These are phyloP conservation scores for Echinops telfairi DNA, from an alignment of 2,113 vertebrate genomes.

Conservation along the genomic window DNA sequence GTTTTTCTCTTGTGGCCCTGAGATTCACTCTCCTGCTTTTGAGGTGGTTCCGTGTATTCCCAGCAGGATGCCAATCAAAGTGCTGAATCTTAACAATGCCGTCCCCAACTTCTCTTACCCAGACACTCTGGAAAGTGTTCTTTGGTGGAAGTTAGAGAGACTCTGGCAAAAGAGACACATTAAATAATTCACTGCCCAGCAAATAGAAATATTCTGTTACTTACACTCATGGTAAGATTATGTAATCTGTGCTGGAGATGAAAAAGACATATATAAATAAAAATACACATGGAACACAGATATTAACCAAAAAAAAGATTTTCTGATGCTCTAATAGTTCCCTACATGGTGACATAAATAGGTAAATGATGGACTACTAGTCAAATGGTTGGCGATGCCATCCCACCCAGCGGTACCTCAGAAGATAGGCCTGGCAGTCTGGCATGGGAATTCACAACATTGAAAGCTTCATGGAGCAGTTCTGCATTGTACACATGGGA, in stretches of 20 bases:
- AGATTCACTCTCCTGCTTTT: too few species aligned
- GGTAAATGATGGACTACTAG: background rate
- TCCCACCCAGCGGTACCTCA: background rate
- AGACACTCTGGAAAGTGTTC: too few species aligned
- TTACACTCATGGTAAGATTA: too few species aligned
- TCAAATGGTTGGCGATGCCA: background rate
- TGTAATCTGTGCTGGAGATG: background rate
- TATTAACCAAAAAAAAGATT: background rate
- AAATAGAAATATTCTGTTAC: too few species aligned
- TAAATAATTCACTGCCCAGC: too few species aligned
- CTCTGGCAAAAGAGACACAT: too few species aligned
- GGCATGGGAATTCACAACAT: background rate
- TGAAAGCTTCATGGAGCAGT: background rate
- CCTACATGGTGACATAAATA: background rate
- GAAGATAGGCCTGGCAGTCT: background rate
- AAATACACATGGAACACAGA: background rate
- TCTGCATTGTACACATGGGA: background rate
- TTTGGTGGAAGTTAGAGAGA: too few species aligned
- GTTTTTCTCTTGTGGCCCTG: too few species aligned
- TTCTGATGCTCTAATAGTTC: background rate
- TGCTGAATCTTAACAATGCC: too few species aligned
- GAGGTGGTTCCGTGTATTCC: too few species aligned
- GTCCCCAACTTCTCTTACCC: too few species aligned
- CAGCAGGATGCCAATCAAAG: too few species aligned
- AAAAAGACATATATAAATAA: background rate